A percentile compares a stretch with the other conserved stretches of the same genome.
Evolutionary conservation across 2,797 vertebrate genomes (phyloP).

Genomic region (Syngnathus rostellatus): DNA sequence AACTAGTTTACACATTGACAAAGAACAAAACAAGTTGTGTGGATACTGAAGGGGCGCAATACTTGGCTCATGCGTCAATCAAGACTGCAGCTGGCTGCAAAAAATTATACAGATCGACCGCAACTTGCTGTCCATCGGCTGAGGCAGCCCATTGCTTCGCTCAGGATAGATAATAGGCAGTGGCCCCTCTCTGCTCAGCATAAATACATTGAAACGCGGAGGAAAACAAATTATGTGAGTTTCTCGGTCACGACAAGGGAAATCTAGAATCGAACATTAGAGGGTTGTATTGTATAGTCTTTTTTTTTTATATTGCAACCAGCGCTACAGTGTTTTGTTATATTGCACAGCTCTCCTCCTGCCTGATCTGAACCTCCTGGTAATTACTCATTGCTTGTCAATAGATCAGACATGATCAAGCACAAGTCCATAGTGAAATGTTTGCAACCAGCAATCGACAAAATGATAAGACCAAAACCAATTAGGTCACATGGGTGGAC

Average conservation of each 20-base stretch:
- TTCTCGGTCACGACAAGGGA: too few relatives aligned
- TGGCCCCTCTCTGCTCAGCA: neutral
- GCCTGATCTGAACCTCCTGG: neutral
- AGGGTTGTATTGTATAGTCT: neutral
- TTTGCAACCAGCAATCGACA: conserved; percentile 13
- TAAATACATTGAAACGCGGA: neutral
- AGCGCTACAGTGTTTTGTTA: too few relatives aligned
- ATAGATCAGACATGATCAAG: neutral
- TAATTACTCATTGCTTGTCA: neutral
- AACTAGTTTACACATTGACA: neutral
- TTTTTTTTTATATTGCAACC: too few relatives aligned
- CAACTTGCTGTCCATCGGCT: too few relatives aligned
- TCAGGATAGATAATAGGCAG: too few relatives aligned
- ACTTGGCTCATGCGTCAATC: neutral
- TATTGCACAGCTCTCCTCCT: neutral
- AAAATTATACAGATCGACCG: neutral
- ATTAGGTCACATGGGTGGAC: conserved; percentile 22
- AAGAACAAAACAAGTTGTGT: neutral
- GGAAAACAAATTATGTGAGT: neutral
- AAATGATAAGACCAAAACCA: conserved; percentile 10
- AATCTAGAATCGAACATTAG: neutral
- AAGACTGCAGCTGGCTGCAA: neutral
- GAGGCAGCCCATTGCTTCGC: too few relatives aligned
- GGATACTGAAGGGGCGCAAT: neutral
- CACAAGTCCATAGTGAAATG: neutral